A percentile compares a stretch with the other conserved stretches of the same genome.
phyloP scores from a whole-genome alignment of 2,113 vertebrate species.

The Arizona elegans region DNA sequence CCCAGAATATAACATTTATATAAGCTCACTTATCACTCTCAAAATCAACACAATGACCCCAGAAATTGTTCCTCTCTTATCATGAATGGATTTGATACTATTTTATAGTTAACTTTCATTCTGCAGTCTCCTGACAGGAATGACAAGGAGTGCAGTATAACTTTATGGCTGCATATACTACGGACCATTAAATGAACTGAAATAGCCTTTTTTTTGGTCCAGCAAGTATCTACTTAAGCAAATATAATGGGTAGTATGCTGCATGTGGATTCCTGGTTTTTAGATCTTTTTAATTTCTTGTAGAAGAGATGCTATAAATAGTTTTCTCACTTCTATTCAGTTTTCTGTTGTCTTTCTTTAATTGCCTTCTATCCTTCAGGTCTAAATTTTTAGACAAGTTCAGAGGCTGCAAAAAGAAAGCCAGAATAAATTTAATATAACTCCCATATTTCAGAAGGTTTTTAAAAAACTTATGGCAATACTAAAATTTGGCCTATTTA shows the following conservation, averaged over 20 bases:
- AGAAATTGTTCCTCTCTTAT: slow-evolving; percentile 36
- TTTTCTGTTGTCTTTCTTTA: background rate
- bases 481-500: background rate
- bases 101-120: slow-evolving; percentile 37
- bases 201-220: slow-evolving; percentile 31
- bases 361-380: background rate
- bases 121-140: slow-evolving; percentile 34
- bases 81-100: slow-evolving; percentile 13
- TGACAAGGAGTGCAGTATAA: slow-evolving; percentile 41
- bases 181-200: slow-evolving; percentile 36
- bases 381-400: background rate
- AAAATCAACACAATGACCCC: slow-evolving; percentile 27
- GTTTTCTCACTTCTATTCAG: background rate
- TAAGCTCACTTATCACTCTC: background rate
- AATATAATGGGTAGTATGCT: background rate
- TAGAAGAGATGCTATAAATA: slow-evolving; percentile 1
- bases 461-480: background rate
- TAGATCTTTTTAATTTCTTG: background rate
- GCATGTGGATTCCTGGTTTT: slow-evolving; percentile 31
- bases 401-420: background rate
- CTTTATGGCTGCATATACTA: slow-evolving; percentile 40
- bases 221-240: slow-evolving; percentile 21
- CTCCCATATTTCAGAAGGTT: background rate
- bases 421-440: background rate
- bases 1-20: slow-evolving; percentile 11